Evolutionary conservation across 2,888 invertebrate genomes (phyloP), one percentile per base, ranked within the genome.

Genomic region (Calephelis perditalis): DNA sequence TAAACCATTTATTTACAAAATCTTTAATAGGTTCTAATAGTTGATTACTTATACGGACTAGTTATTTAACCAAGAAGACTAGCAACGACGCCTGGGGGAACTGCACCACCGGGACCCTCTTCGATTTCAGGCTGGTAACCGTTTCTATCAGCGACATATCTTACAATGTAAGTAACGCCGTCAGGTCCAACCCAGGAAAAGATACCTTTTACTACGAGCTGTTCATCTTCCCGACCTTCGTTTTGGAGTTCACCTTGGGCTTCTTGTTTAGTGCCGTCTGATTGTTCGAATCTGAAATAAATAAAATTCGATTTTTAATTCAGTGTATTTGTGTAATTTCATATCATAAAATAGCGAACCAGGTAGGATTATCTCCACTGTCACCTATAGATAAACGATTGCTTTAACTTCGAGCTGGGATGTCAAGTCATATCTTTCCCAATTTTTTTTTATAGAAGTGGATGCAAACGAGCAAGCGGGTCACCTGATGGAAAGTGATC

Each of bases 181-280:
- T 91, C 86, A 11, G 88, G 86, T 7, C 78, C 91, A 3, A 86
- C 69, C 75, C 84, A 92, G n/a, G 86, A 78, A 79, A 73, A 91
- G 35, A 74, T 74, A 12, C 92, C 92, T 10, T 67, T 73, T 5
- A 92, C 89, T 0, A 74, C 73, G 54, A 91, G 68, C 12, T 79
- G 76, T 68, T 91, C 89, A 37, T 91, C 74, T 57, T 91, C 90
- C 5, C 75, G 68, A 9, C 86, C 91, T 40, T 76, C 71, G 70
- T 92, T 88, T 65, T 75, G 81, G 49, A 92, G 62, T 57, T 78
- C 70, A 5, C 91, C 92, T 62, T 74, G 63, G 71, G 91, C 91
- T 12, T 82, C 73, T 52, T 73, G 78, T 47, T 70, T 73, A 45
- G 80, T 78, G 36, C 91, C 91, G 70, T 92, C 88, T 59, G 81